Evolutionary conservation across 2,113 vertebrate genomes (phyloP).

Genomic region (Pelmatolapia mariae): DNA sequence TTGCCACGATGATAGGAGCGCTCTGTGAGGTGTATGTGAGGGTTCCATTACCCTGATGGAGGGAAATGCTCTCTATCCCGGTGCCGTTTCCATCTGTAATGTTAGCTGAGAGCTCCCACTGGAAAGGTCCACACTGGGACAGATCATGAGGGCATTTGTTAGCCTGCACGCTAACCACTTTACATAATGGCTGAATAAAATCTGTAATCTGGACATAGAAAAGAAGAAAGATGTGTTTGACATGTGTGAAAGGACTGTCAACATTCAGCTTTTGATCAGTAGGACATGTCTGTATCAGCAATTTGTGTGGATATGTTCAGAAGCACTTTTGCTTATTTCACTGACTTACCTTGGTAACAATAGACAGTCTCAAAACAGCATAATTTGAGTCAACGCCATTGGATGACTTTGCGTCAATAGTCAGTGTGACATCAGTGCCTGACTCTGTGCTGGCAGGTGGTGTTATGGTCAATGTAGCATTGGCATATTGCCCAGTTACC

Average conservation of each 20-base stretch:
- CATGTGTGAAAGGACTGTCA: not conserved
- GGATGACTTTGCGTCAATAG: constrained; percentile 48
- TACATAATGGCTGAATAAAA: constrained; percentile 54
- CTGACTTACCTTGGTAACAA: constrained; percentile 60
- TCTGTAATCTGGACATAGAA: constrained; percentile 61
- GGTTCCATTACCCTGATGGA: constrained; percentile 43
- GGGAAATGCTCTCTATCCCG: constrained; percentile 33
- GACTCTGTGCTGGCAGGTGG: constrained; percentile 32
- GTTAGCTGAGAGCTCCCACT: constrained; percentile 57
- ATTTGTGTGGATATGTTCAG: not conserved
- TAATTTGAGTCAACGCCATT: constrained; percentile 58
- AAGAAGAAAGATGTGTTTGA: not conserved
- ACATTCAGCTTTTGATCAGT: not conserved
- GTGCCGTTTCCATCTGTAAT: constrained; percentile 61
- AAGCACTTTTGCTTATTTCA: not conserved
- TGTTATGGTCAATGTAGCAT: constrained; percentile 37
- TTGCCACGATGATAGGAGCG: not conserved
- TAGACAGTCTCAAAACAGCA: constrained; percentile 55
- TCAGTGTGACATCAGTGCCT: constrained; percentile 69
- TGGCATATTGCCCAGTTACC: constrained; percentile 17
- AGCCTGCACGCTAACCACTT: not conserved
- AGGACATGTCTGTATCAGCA: not conserved
- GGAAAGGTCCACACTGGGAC: constrained; percentile 23
- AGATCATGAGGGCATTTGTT: constrained; percentile 33
- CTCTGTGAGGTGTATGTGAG: not conserved